Evolutionary conservation across 2,888 invertebrate species (phyloP).

Genomic region (Rhopalosiphum nymphaeae): DNA sequence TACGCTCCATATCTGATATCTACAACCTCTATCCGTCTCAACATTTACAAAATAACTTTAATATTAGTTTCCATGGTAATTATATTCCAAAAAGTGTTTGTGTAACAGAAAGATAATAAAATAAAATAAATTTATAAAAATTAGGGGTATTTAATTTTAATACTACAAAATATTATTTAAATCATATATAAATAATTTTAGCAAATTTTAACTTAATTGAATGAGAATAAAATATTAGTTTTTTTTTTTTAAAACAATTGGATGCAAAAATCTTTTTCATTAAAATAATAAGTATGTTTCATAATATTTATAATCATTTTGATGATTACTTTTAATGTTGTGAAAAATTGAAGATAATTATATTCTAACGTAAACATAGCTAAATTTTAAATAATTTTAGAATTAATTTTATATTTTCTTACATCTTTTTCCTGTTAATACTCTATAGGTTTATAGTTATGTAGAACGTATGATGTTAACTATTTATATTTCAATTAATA

Average conservation of each 20-base stretch:
- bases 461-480: background rate
- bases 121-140: background rate
- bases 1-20: background rate
- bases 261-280: background rate
- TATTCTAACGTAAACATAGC: background rate
- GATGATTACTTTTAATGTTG: background rate
- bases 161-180: background rate
- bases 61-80: background rate
- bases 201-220: background rate
- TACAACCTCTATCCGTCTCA: background rate
- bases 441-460: background rate
- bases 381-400: background rate
- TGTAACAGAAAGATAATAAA: background rate
- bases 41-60: background rate
- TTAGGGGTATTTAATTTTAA: background rate
- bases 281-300: background rate
- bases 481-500: background rate
- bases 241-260: background rate
- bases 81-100: background rate
- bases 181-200: background rate
- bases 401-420: background rate
- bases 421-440: background rate
- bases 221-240: background rate
- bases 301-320: background rate
- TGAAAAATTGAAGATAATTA: constrained; percentile 25